Percentiles rank a stretch among this genome's conserved stretches.
Conservation (phyloP, 1,140 invertebrate species). For the Panonychus citri region DNA sequence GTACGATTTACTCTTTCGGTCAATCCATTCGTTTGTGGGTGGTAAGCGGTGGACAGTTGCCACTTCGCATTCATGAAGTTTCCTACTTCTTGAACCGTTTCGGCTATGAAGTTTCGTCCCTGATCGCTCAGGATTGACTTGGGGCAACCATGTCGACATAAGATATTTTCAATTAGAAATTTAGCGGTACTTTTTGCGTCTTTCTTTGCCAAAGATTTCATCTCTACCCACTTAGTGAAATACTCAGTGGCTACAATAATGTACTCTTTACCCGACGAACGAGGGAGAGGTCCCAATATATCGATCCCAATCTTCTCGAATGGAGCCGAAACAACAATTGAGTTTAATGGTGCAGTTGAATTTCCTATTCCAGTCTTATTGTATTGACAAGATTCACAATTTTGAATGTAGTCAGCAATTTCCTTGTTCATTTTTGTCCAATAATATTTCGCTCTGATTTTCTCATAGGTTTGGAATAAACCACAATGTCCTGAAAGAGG, state of each 20-base stretch:
- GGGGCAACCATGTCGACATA: background rate
- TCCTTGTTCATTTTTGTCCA: background rate
- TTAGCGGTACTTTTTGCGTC: background rate
- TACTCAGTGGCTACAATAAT: background rate
- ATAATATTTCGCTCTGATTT: background rate
- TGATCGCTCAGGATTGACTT: background rate
- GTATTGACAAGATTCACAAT: background rate
- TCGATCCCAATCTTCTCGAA: background rate
- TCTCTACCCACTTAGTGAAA: background rate
- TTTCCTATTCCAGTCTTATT: background rate
- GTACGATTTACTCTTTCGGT: background rate
- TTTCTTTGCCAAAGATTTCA: background rate
- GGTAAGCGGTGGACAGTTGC: background rate
- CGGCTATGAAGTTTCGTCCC: background rate
- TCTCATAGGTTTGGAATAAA: background rate
- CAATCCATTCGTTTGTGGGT: background rate
- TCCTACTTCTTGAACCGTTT: background rate
- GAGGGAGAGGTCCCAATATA: background rate
- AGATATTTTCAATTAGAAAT: background rate
- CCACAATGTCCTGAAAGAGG: background rate
- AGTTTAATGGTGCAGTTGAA: background rate
- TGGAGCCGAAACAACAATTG: background rate
- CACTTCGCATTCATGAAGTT: background rate
- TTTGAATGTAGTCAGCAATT: background rate
- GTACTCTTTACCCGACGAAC: background rate